Conservation (phyloP, 1,140 invertebrate genomes). For the Dendrolimus punctatus region DNA sequence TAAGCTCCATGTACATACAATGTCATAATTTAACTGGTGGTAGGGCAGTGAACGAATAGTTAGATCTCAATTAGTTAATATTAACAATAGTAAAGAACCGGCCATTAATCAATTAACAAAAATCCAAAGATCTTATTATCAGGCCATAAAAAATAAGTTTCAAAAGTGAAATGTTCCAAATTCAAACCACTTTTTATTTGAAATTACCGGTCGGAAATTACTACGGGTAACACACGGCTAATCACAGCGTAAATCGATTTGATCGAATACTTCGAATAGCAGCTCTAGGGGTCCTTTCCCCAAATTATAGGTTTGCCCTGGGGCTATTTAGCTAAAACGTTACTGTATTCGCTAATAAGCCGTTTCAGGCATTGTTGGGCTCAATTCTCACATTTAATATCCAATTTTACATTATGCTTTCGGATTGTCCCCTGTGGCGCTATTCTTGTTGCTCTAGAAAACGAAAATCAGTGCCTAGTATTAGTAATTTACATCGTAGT, state of each 20-base stretch:
- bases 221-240: conserved; percentile 21
- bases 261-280: conserved; percentile 42
- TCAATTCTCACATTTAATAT: conserved; percentile 29
- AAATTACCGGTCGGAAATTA: conserved; percentile 5
- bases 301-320: conserved; percentile 61
- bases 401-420: conserved; percentile 37
- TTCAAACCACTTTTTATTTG: too few relatives aligned
- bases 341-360: conserved; percentile 62
- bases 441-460: not conserved
- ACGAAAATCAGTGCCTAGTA: too few relatives aligned
- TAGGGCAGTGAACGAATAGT: too few relatives aligned
- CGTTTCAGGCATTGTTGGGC: conserved; percentile 37
- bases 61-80: too few relatives aligned
- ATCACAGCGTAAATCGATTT: conserved; percentile 48
- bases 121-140: too few relatives aligned
- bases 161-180: too few relatives aligned
- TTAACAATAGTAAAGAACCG: too few relatives aligned
- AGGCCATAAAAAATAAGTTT: too few relatives aligned
- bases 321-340: conserved; percentile 50
- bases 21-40: too few relatives aligned
- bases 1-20: too few relatives aligned
- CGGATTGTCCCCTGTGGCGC: conserved; percentile 18
- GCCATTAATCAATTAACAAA: too few relatives aligned
- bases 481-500: too few relatives aligned
- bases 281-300: conserved; percentile 33